A percentile compares a stretch with the other conserved stretches of the same genome.
Conservation (phyloP, 2,113 vertebrate species). For the Xiphophorus couchianus region DNA sequence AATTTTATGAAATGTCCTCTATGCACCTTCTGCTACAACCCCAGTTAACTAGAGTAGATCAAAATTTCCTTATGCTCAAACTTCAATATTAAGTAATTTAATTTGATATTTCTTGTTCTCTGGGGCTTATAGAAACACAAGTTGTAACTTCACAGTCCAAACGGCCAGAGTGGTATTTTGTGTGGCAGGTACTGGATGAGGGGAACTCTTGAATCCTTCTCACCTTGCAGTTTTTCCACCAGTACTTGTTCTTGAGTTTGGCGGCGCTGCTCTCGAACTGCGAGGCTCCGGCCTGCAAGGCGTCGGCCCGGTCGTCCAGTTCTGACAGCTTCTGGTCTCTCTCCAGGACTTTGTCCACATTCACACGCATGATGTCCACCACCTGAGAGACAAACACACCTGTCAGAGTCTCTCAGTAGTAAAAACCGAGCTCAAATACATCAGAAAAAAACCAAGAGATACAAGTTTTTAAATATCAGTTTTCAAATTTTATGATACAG, state of each 20-base stretch:
- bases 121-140: not conserved
- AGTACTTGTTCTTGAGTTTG: slow-evolving; percentile 94
- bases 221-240: slow-evolving; percentile 97
- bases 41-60: too few species aligned
- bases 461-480: not conserved
- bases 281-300: slow-evolving; percentile 81
- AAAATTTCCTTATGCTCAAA: too few species aligned
- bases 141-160: too few species aligned
- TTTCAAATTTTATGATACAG: not conserved
- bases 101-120: not conserved
- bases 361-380: slow-evolving; percentile 91
- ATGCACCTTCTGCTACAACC: too few species aligned
- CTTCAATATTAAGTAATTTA: not conserved
- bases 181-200: not conserved
- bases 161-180: too few species aligned
- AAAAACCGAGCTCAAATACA: not conserved
- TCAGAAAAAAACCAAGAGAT: not conserved
- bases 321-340: slow-evolving; percentile 89
- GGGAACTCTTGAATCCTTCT: not conserved
- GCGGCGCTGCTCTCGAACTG: slow-evolving; percentile 91
- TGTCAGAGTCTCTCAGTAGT: not conserved
- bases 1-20: too few species aligned
- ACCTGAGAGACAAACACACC: slow-evolving; percentile 77
- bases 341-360: slow-evolving; percentile 92
- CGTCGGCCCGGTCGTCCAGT: slow-evolving; percentile 85